These are phyloP conservation scores for Philhelius pedissequus DNA, from an alignment of 2,888 invertebrate species.

Conservation along the genomic window DNA sequence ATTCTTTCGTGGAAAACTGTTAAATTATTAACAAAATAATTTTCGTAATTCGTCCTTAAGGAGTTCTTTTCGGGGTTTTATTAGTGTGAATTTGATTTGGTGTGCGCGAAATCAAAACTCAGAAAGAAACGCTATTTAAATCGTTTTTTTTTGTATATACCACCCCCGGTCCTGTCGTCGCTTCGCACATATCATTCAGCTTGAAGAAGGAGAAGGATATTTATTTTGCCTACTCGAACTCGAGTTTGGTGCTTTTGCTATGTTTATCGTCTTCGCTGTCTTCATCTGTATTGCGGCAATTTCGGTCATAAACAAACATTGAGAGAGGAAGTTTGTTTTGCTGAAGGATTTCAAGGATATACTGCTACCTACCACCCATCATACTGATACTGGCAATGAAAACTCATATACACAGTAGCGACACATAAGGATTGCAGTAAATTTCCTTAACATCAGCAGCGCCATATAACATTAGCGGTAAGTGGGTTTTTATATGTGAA, in stretches of 20 bases:
- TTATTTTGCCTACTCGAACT: constrained; percentile 29
- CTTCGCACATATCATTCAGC: too few relatives aligned
- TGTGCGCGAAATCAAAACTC: constrained; percentile 43
- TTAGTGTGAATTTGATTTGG: not conserved
- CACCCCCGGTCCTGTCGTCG: not conserved
- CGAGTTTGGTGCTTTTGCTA: constrained; percentile 39
- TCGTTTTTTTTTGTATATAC: not conserved
- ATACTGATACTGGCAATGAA: constrained; percentile 31
- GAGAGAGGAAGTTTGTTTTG: constrained; percentile 27
- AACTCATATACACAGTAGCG: constrained; percentile 31
- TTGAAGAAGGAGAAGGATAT: constrained; percentile 24
- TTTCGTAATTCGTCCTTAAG: constrained; percentile 17
- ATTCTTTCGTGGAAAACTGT: not conserved
- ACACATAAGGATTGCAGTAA: constrained; percentile 54
- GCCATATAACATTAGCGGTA: constrained; percentile 43
- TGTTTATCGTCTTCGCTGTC: constrained; percentile 29
- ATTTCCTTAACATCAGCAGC: constrained; percentile 33
- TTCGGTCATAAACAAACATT: constrained; percentile 64
- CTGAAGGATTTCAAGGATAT: constrained; percentile 60
- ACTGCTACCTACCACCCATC: not conserved
- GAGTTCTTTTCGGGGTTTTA: not conserved
- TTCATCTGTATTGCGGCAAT: constrained; percentile 63
- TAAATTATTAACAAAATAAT: constrained; percentile 25
- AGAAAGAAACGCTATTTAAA: constrained; percentile 50
- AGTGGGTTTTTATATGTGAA: constrained; percentile 50